These are phyloP conservation scores for Tenualosa ilisha DNA, from an alignment of 2,797 vertebrate genomes.

Conservation along the genomic window DNA sequence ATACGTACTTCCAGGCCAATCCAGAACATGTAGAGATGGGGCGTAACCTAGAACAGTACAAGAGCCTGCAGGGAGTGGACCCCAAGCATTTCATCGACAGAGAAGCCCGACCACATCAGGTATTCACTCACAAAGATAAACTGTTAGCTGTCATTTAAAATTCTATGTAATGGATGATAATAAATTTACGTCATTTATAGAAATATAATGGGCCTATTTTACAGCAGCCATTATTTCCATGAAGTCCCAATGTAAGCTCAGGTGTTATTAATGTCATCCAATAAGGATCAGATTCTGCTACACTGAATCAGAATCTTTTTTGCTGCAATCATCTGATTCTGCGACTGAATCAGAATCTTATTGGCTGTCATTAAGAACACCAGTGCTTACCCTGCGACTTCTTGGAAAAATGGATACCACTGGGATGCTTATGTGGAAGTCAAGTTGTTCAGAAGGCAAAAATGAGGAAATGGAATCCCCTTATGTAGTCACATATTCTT, in stretches of 20 bases:
- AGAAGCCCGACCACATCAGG: constrained; percentile 73
- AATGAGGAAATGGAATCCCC: not conserved
- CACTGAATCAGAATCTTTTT: too few relatives aligned
- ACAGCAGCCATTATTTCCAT: too few relatives aligned
- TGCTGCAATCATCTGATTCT: too few relatives aligned
- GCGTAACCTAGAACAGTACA: constrained; percentile 88
- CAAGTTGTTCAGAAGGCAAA: not conserved
- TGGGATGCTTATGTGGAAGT: not conserved
- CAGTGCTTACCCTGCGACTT: too few relatives aligned
- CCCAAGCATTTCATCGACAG: constrained; percentile 79
- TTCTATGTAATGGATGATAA: not conserved
- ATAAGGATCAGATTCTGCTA: too few relatives aligned
- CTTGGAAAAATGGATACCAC: too few relatives aligned
- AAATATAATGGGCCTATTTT: too few relatives aligned
- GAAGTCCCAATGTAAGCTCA: too few relatives aligned
- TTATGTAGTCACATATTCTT: too few relatives aligned
- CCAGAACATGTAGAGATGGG: constrained; percentile 95
- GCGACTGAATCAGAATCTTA: too few relatives aligned
- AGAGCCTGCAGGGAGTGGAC: constrained; percentile 68
- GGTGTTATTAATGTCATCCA: too few relatives aligned
- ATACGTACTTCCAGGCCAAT: constrained; percentile 97
- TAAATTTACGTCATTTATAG: not conserved
- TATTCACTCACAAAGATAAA: not conserved
- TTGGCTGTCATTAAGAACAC: too few relatives aligned
- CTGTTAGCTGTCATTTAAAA: not conserved